phyloP scores from a whole-genome alignment of 2,888 invertebrate species.

The Drosophila bunnanda region DNA sequence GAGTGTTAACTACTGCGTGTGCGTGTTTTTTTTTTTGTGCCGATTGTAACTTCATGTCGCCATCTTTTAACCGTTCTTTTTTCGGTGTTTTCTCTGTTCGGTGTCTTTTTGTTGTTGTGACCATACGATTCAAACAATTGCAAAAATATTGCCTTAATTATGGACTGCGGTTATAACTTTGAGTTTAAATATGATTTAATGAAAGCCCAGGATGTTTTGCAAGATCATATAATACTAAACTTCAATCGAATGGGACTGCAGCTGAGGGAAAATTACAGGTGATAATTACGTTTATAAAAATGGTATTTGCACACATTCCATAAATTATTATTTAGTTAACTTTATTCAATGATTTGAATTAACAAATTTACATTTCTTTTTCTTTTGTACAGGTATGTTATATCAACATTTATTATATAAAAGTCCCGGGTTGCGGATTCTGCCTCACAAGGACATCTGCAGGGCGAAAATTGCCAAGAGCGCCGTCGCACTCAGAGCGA shows the following conservation, averaged over 20 bases:
- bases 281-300: neutral
- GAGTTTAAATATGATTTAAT: neutral
- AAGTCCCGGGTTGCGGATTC: too few species aligned
- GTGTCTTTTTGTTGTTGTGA: neutral
- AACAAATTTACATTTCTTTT: slow-evolving; percentile 27
- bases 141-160: neutral
- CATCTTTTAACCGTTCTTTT: neutral
- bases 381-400: slow-evolving; percentile 38
- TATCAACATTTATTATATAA: slow-evolving; percentile 5
- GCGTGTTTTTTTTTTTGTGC: neutral
- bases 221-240: neutral
- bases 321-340: slow-evolving; percentile 9
- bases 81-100: neutral
- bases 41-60: neutral
- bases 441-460: slow-evolving; percentile 69
- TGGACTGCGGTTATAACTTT: neutral
- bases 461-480: slow-evolving; percentile 72
- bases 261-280: slow-evolving; percentile 11
- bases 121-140: neutral
- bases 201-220: neutral
- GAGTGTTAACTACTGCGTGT: neutral
- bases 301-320: neutral
- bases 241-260: slow-evolving; percentile 4
- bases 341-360: slow-evolving; percentile 26
- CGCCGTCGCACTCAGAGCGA: slow-evolving; percentile 70